Evolutionary conservation across 2,888 invertebrate species (phyloP).

Genomic region (Parasteatoda lunata): DNA sequence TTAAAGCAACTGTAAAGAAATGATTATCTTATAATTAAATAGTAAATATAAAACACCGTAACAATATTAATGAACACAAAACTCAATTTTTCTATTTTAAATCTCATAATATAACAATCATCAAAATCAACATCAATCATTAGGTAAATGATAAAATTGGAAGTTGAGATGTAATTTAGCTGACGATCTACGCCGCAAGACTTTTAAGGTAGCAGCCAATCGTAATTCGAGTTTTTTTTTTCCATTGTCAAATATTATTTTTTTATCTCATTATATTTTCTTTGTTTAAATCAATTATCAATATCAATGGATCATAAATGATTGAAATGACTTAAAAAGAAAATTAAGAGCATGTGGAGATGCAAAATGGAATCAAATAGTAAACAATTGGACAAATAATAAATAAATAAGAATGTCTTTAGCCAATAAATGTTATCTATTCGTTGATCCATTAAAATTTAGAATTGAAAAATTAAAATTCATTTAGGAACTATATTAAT

Average conservation of each 20-base stretch:
- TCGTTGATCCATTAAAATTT: too few relatives aligned
- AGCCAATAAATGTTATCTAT: too few relatives aligned
- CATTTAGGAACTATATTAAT: too few relatives aligned
- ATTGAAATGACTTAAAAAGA: background rate
- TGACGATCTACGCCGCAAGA: background rate
- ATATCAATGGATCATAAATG: constrained; percentile 3
- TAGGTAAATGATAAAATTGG: background rate
- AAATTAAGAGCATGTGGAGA: background rate
- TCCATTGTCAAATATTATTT: background rate
- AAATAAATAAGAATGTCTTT: too few relatives aligned
- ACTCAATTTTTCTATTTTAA: too few relatives aligned
- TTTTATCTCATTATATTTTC: background rate
- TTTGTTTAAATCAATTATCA: constrained; percentile 1
- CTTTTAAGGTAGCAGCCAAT: constrained; percentile 1
- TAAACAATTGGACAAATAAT: background rate
- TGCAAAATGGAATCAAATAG: background rate
- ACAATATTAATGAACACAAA: too few relatives aligned
- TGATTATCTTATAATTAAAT: too few relatives aligned
- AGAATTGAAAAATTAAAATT: too few relatives aligned
- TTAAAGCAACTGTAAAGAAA: too few relatives aligned
- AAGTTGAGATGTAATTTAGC: background rate
- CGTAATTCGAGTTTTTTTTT: background rate
- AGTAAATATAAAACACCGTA: too few relatives aligned
- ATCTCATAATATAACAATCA: background rate
- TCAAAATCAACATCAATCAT: constrained; percentile 1